These are phyloP conservation scores for Mohoua ochrocephala DNA, from an alignment of 2,113 vertebrate species.

Conservation along the genomic window DNA sequence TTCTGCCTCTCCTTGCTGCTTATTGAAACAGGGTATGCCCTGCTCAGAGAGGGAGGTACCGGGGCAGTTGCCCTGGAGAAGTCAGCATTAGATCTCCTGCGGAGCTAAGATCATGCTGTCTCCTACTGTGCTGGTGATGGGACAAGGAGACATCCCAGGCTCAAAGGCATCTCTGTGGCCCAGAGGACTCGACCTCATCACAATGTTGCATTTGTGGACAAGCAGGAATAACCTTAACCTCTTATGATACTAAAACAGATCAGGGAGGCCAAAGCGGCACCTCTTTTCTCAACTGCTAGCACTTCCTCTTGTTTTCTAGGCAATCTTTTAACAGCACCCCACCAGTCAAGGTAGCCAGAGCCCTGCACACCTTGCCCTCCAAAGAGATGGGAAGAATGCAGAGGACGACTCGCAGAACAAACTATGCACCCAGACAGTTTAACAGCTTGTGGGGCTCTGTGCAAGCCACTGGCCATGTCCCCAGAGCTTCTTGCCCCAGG, in stretches of 20 bases:
- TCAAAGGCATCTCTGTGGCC: background rate
- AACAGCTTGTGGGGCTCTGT: background rate
- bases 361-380: background rate
- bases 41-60: background rate
- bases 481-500: background rate
- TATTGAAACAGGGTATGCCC: background rate
- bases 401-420: background rate
- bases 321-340: background rate
- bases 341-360: background rate
- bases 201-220: background rate
- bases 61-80: background rate
- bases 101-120: background rate
- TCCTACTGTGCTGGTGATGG: background rate
- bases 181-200: background rate
- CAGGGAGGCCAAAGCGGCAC: background rate
- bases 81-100: background rate
- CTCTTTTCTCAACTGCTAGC: background rate
- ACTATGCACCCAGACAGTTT: background rate
- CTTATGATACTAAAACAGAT: background rate
- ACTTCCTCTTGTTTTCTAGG: background rate
- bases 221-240: background rate
- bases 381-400: background rate
- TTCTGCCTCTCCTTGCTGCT: background rate
- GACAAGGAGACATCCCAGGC: background rate
- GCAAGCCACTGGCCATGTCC: background rate